Base-by-base conservation (phyloP, 2,797 vertebrate species). In the Ambastaia sidthimunki region DNA sequence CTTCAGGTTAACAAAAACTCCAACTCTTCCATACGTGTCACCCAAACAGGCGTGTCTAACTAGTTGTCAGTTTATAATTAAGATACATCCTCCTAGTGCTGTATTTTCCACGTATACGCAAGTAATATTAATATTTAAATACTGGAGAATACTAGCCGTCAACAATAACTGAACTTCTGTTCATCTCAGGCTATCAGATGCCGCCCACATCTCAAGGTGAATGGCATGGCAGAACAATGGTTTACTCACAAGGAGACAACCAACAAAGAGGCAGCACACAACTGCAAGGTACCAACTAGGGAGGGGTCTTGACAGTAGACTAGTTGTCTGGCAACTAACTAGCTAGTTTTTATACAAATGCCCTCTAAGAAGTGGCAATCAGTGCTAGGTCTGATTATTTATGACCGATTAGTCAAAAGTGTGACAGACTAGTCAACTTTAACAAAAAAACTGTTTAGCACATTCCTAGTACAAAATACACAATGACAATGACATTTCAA, bases 141-240 rank as follows among this genome's bases (percentile, higher is more conserved):
- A 44, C 41, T 44, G 9, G 41, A 11, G 41, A 44, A 28, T 10
- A 44, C 2, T 16, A 25, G 23, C 57, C 1, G n/a, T 15, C 57
- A 60, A 7, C 25, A 60, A 25, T 60, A 54, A 54, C 18, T 60
- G 57, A 28, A 28, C 28, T 1, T 37, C 23, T n/a, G 6, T 76
- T 84, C 3, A 34, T 55, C 50, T 57, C 82, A 94, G 94, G 89
- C 41, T 93, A 90, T 85, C 90, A 89, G 87, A 88, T 90, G 83
- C 79, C 87, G 0, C 87, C 41, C 66, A 90, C 83, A 25, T 82
- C 91, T 37, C 90, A 92, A 60, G 89, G 77, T 60, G 91, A 93
- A 68, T 94, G 93, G 93, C 89, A 89, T n/a, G 90, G 88, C 13
- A 88, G 91, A 0, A 87, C 85, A 62, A 88, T 90, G 91, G 88